Evolutionary conservation across 2,113 vertebrate species (phyloP).

Genomic region (Nothobranchius kuhntae): DNA sequence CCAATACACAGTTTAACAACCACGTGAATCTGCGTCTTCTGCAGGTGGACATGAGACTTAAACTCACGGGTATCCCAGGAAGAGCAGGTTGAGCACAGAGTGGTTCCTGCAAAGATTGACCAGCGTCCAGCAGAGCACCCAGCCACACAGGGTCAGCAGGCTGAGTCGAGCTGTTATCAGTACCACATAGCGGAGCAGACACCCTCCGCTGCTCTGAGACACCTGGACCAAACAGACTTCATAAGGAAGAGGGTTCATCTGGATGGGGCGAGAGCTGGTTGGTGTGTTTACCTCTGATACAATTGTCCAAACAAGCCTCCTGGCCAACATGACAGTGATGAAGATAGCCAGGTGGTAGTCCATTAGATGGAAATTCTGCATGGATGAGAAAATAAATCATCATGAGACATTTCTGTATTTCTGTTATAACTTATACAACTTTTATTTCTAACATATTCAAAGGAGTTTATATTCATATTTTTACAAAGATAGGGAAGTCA

Average conservation of each 20-base stretch:
- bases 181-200: slow-evolving; percentile 85
- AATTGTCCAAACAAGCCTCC: slow-evolving; percentile 96
- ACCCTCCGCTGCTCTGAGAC: slow-evolving; percentile 87
- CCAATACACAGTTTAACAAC: too few relatives aligned
- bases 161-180: slow-evolving; percentile 86
- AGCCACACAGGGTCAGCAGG: slow-evolving; percentile 93
- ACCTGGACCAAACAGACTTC: slow-evolving; percentile 75
- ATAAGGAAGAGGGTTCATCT: not conserved
- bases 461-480: too few relatives aligned
- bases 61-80: slow-evolving; percentile 99
- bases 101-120: slow-evolving; percentile 94
- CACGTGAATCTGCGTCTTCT: too few relatives aligned
- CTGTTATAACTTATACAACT: too few relatives aligned
- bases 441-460: too few relatives aligned
- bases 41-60: too few relatives aligned
- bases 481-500: too few relatives aligned
- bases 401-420: not conserved
- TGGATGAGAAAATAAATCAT: not conserved
- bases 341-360: slow-evolving; percentile 97
- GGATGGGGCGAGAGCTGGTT: not conserved
- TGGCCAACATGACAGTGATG: slow-evolving; percentile 97
- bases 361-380: slow-evolving; percentile 97
- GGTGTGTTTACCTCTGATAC: slow-evolving; percentile 88
- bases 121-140: slow-evolving; percentile 97
- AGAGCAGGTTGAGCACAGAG: slow-evolving; percentile 97